phyloP scores from a whole-genome alignment of 2,888 invertebrate genomes.

The Limnephilus auricula region DNA sequence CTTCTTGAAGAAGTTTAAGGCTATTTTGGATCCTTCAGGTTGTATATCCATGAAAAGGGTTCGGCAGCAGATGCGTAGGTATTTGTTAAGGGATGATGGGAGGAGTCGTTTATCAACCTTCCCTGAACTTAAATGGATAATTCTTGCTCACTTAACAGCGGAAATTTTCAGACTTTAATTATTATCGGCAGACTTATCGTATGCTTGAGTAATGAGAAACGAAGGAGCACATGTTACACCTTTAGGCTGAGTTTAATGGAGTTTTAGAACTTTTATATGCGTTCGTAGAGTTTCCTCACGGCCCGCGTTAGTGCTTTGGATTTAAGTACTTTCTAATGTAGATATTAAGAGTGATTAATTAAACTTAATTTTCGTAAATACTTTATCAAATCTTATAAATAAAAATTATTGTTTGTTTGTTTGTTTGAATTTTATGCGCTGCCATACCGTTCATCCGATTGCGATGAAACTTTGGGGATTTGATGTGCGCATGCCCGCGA shows the following conservation, averaged over 20 bases:
- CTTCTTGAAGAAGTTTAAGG: not conserved
- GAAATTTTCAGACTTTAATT: not conserved
- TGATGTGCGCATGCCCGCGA: too few species aligned
- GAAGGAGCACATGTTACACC: not conserved
- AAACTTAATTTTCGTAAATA: too few species aligned
- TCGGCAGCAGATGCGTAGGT: not conserved
- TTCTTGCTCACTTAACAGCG: not conserved
- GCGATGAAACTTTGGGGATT: too few species aligned
- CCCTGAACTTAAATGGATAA: not conserved
- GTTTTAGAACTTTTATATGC: not conserved
- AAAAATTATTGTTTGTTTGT: too few species aligned
- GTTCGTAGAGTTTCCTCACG: not conserved
- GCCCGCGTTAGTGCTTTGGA: not conserved
- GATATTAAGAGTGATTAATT: not conserved
- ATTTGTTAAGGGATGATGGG: not conserved
- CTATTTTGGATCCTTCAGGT: not conserved
- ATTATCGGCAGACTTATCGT: not conserved
- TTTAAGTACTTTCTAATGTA: not conserved
- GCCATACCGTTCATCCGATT: too few species aligned
- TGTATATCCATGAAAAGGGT: not conserved
- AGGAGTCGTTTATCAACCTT: not conserved
- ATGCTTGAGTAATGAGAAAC: not conserved
- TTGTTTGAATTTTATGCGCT: too few species aligned
- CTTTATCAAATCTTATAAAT: too few species aligned
- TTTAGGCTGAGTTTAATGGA: not conserved